Percentiles rank a stretch among this genome's conserved stretches.
Conservation (phyloP, 2,113 vertebrate genomes). For the Tetrao urogallus region DNA sequence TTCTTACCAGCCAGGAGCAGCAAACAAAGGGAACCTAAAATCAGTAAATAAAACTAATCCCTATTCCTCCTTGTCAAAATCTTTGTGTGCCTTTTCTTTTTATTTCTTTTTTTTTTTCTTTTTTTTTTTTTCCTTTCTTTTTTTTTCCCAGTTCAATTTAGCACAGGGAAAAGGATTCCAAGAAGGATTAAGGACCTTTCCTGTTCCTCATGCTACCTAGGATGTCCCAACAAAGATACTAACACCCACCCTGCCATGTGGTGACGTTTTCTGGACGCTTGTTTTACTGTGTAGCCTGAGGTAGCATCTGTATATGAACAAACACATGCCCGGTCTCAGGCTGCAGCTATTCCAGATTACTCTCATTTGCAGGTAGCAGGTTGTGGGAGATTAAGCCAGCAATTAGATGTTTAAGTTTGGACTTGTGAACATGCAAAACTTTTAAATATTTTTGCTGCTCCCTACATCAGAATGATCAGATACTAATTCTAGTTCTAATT, state of each 20-base stretch:
- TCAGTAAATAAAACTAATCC: neutral
- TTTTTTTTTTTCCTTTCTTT: accelerated
- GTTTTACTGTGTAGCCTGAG: neutral
- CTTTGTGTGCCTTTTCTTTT: neutral
- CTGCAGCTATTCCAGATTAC: neutral
- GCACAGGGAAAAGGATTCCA: neutral
- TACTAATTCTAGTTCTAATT: neutral
- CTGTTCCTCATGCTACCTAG: neutral
- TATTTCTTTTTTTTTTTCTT: too few species aligned
- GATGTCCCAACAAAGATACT: neutral
- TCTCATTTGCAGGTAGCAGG: neutral
- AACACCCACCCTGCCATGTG: neutral
- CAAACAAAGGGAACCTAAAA: neutral
- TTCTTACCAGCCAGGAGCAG: neutral
- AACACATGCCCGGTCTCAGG: neutral
- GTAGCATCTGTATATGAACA: neutral
- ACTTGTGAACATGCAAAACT: neutral
- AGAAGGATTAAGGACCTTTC: neutral
- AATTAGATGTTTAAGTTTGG: neutral
- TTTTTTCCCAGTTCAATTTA: neutral
- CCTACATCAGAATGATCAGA: neutral
- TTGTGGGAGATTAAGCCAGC: neutral
- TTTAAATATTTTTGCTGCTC: neutral
- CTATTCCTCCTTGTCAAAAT: neutral
- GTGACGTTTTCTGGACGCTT: neutral